phyloP scores from a whole-genome alignment of 2,888 invertebrate species.

The Ectemnius continuus region DNA sequence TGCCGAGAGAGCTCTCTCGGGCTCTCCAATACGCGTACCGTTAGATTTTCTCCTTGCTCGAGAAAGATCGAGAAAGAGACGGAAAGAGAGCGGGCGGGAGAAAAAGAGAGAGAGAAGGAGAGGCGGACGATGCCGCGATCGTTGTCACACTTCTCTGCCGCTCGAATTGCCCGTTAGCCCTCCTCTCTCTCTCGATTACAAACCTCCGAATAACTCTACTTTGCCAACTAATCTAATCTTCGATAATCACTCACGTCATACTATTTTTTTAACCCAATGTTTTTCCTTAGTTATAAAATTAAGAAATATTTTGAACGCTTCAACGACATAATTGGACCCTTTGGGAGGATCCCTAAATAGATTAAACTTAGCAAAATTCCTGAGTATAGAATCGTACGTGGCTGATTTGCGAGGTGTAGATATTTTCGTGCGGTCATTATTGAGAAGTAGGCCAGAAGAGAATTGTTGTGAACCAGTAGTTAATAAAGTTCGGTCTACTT shows the following conservation, averaged over 20 bases:
- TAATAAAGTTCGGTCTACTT: no score
- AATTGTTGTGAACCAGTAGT: no score
- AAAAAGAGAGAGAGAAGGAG: background rate
- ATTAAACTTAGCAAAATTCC: no score
- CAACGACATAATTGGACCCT: no score
- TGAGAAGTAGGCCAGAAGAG: no score
- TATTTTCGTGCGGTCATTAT: background rate
- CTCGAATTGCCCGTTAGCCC: constrained; percentile 42
- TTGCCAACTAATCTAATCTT: background rate
- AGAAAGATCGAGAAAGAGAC: no score
- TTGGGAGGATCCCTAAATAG: no score
- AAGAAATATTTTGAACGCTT: no score
- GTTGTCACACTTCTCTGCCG: constrained; percentile 63
- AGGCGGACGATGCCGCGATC: constrained; percentile 30
- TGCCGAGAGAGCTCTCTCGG: constrained; percentile 42
- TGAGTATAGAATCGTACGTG: no score
- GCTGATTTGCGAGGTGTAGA: no score
- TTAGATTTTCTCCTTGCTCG: constrained; percentile 72
- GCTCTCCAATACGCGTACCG: constrained; percentile 58
- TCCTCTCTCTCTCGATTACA: background rate
- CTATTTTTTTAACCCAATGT: background rate
- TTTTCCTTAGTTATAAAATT: background rate
- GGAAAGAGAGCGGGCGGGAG: no score
- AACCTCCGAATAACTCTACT: background rate
- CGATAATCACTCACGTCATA: background rate